Conservation (phyloP, 2,113 vertebrate species). For the Catharus fuscescens region DNA sequence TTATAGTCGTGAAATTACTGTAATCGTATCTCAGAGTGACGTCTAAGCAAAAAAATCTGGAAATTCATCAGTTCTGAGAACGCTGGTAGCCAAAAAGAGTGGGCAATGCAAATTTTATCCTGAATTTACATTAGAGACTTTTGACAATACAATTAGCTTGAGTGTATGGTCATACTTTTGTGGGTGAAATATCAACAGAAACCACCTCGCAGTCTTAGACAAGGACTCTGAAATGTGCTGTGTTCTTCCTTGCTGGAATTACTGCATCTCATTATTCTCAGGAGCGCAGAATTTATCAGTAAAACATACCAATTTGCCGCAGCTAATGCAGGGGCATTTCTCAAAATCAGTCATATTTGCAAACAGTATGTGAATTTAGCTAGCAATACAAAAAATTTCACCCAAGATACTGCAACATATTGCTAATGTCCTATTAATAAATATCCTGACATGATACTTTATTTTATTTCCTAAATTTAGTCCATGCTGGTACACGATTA, state of each 20-base stretch:
- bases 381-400: background rate
- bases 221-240: background rate
- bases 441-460: background rate
- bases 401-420: background rate
- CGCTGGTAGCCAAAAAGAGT: background rate
- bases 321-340: background rate
- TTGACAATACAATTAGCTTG: background rate
- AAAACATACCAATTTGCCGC: background rate
- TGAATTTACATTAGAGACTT: background rate
- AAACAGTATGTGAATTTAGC: background rate
- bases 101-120: background rate
- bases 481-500: background rate
- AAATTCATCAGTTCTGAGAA: background rate
- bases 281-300: background rate
- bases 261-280: background rate
- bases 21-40: background rate
- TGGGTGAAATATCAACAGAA: background rate
- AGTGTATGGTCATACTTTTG: background rate
- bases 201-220: accelerated
- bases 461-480: background rate
- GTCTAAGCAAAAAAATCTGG: background rate
- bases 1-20: too few species aligned
- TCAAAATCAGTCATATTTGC: background rate
- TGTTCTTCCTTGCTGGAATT: background rate
- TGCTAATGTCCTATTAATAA: background rate